These are phyloP conservation scores for Drosophila lutescens DNA, from an alignment of 2,888 invertebrate genomes.

Conservation along the genomic window DNA sequence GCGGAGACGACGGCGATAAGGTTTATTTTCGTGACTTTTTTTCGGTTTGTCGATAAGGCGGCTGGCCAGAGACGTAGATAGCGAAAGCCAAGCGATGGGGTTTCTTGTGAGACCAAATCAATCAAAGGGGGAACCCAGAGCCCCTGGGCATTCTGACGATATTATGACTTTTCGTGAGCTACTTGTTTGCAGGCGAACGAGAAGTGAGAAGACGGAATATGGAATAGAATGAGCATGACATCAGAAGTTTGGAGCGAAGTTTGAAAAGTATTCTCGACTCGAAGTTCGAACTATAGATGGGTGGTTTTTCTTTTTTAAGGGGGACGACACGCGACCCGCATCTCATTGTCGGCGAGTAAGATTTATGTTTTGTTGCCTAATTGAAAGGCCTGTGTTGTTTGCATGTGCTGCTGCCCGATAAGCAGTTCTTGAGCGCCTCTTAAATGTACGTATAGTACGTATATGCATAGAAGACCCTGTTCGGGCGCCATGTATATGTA, in stretches of 20 bases:
- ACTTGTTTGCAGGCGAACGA: constrained; percentile 21
- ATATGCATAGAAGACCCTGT: constrained; percentile 21
- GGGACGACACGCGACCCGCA: constrained; percentile 42
- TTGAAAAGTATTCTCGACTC: constrained; percentile 4
- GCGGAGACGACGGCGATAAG: constrained; percentile 60
- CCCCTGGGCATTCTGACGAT: constrained; percentile 1
- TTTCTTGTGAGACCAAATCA: constrained; percentile 1
- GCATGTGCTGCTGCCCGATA: constrained; percentile 50
- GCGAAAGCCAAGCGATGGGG: constrained; percentile 4
- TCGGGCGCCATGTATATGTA: constrained; percentile 37
- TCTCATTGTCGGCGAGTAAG: constrained; percentile 27
- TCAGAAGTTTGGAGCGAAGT: constrained; percentile 29
- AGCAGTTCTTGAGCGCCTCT: constrained; percentile 43
- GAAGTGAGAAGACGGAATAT: constrained; percentile 9
- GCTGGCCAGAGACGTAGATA: constrained; percentile 15
- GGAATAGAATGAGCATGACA: constrained; percentile 18
- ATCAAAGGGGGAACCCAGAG: constrained; percentile 8
- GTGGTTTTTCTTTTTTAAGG: background rate
- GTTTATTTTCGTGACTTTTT: constrained; percentile 52
- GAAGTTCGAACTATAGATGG: constrained; percentile 7
- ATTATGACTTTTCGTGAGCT: constrained; percentile 30
- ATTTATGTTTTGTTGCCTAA: constrained; percentile 51
- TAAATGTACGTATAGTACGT: background rate
- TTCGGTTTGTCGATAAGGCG: constrained; percentile 49
- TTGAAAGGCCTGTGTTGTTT: constrained; percentile 53